Evolutionary conservation across 1,140 invertebrate genomes (phyloP).

Genomic region (Hypsibius dujardini): DNA sequence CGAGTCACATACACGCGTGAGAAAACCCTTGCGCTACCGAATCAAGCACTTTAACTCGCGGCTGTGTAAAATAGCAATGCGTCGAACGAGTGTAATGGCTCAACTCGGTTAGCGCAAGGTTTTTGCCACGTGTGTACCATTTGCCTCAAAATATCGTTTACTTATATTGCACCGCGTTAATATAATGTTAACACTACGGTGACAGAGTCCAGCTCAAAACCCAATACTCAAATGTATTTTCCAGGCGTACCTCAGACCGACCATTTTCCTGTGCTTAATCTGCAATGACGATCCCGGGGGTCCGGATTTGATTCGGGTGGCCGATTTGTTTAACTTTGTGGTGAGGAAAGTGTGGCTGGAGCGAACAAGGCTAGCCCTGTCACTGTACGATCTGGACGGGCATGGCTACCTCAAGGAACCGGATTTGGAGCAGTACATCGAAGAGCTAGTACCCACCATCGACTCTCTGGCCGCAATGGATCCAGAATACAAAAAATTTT

Average conservation of each 20-base stretch:
- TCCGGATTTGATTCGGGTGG: constrained; percentile 29
- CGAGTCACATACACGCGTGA: no score
- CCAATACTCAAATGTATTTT: no score
- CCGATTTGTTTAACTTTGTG: constrained; percentile 75
- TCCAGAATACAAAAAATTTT: constrained; percentile 42
- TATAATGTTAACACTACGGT: no score
- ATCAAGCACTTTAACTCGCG: no score
- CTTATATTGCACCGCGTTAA: no score
- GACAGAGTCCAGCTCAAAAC: no score
- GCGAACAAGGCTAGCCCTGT: constrained; percentile 76
- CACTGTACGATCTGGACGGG: constrained; percentile 75
- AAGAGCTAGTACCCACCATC: constrained; percentile 66
- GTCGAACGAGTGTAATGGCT: no score
- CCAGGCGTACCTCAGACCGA: constrained; percentile 13
- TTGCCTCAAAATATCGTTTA: no score
- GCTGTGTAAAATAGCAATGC: no score
- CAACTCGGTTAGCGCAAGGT: no score
- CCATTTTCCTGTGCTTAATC: neutral
- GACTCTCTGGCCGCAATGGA: constrained; percentile 13
- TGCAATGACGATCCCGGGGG: neutral
- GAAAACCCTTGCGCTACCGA: no score
- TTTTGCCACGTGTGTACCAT: no score
- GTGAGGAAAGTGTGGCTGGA: constrained; percentile 85
- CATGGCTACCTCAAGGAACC: constrained; percentile 71
- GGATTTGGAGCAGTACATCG: constrained; percentile 87